These are phyloP conservation scores for Leucoraja erinaceus DNA, from an alignment of 2,113 vertebrate species.

Conservation along the genomic window DNA sequence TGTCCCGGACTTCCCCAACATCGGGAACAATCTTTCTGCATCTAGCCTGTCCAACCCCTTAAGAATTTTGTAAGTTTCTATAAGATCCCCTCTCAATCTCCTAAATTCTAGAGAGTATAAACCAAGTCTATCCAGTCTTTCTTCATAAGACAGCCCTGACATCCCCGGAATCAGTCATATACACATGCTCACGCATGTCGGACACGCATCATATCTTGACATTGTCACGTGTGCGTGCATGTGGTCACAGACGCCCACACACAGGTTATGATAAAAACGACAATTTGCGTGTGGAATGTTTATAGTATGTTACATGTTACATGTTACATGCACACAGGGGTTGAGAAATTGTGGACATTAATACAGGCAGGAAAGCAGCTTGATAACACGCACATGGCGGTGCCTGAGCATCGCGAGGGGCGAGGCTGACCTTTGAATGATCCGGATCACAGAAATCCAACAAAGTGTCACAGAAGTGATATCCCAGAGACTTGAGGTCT, in stretches of 20 bases:
- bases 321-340: not conserved
- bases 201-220: not conserved
- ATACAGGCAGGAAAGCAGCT: not conserved
- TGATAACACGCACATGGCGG: too few relatives aligned
- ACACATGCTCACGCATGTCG: not conserved
- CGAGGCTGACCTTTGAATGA: conserved; percentile 66
- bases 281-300: not conserved
- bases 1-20: too few relatives aligned
- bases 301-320: not conserved
- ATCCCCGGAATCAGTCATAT: too few relatives aligned
- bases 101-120: too few relatives aligned
- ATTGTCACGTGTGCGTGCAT: not conserved
- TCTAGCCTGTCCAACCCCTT: too few relatives aligned
- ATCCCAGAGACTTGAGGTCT: conserved; percentile 78
- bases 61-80: too few relatives aligned
- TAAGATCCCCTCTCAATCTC: too few relatives aligned
- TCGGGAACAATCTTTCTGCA: too few relatives aligned
- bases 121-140: too few relatives aligned
- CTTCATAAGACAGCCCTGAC: too few relatives aligned
- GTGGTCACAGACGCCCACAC: not conserved
- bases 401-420: too few relatives aligned
- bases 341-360: not conserved
- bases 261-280: not conserved
- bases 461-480: conserved; percentile 79
- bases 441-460: conserved; percentile 83